Evolutionary conservation across 2,797 vertebrate genomes (phyloP).

Genomic region (Hyperoplus immaculatus): DNA sequence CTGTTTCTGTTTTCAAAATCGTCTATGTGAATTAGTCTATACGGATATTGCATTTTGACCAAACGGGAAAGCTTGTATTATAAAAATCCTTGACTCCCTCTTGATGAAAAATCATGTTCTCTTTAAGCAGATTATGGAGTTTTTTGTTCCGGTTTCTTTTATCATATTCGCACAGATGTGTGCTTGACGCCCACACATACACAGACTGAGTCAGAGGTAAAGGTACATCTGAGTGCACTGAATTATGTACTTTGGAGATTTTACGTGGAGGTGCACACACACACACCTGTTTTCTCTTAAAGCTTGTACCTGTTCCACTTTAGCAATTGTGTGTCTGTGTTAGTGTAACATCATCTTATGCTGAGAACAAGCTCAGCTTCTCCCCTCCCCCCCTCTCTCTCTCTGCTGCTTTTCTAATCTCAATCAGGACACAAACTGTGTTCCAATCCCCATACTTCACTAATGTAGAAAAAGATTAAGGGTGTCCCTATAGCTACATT

Average conservation of each 20-base stretch:
- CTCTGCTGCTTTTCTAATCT: neutral
- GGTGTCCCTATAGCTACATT: too few relatives aligned
- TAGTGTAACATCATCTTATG: constrained; percentile 26
- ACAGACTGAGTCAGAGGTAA: neutral
- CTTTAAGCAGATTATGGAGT: constrained; percentile 50
- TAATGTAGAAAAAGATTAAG: too few relatives aligned
- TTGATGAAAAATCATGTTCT: constrained; percentile 52
- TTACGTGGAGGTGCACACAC: constrained; percentile 1
- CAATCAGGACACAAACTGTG: too few relatives aligned
- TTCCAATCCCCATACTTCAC: too few relatives aligned
- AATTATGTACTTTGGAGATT: constrained; percentile 2
- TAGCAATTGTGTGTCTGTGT: constrained; percentile 18
- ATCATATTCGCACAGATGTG: constrained; percentile 46
- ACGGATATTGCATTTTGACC: constrained; percentile 12
- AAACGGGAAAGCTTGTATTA: constrained; percentile 44
- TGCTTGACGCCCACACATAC: neutral
- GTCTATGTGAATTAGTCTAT: neutral
- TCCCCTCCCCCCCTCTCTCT: neutral
- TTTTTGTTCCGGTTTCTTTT: constrained; percentile 57
- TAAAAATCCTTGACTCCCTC: constrained; percentile 40
- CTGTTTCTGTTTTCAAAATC: too few relatives aligned
- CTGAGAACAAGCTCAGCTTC: neutral
- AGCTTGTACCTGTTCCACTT: constrained; percentile 43
- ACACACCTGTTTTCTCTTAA: constrained; percentile 11
- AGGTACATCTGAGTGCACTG: constrained; percentile 11